These are phyloP conservation scores for Conus canariensis DNA, from an alignment of 2,888 invertebrate genomes.

Conservation along the genomic window DNA sequence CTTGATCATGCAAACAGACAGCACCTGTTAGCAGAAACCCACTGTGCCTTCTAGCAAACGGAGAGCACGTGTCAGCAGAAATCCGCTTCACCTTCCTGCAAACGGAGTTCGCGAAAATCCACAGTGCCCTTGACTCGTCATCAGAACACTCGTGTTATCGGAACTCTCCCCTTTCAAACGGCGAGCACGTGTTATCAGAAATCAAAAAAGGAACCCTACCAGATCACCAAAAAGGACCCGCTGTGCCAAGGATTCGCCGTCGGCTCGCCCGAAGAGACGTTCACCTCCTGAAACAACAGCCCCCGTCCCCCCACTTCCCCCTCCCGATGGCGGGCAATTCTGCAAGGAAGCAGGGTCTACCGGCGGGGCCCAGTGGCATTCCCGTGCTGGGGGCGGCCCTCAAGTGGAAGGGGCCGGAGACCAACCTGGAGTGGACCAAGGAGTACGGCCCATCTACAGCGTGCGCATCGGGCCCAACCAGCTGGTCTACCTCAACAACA, in stretches of 20 bases:
- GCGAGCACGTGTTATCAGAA: not conserved
- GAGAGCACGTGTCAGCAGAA: too few species aligned
- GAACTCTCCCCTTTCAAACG: not conserved
- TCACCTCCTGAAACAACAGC: not conserved
- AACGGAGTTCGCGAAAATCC: too few species aligned
- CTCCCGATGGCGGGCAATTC: not conserved
- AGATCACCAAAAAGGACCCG: not conserved
- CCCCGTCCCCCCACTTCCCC: too few species aligned
- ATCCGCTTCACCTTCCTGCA: too few species aligned
- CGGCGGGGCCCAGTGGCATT: slow-evolving; percentile 48
- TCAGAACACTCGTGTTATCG: too few species aligned
- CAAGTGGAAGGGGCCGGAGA: slow-evolving; percentile 52
- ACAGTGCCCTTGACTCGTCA: too few species aligned
- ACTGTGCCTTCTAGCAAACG: too few species aligned
- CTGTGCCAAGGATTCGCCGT: not conserved
- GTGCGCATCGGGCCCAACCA: slow-evolving; percentile 49
- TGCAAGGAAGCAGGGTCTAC: slow-evolving; percentile 16
- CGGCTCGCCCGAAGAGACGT: too few species aligned
- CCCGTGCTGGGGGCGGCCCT: slow-evolving; percentile 48
- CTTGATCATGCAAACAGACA: too few species aligned
- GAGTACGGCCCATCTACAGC: slow-evolving; percentile 48
- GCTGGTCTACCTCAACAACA: slow-evolving; percentile 53
- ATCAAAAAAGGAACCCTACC: not conserved
- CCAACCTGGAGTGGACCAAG: slow-evolving; percentile 51
- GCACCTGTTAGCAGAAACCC: too few species aligned